phyloP scores from a whole-genome alignment of 1,140 invertebrate species.

The Philopotamus ludificatus region DNA sequence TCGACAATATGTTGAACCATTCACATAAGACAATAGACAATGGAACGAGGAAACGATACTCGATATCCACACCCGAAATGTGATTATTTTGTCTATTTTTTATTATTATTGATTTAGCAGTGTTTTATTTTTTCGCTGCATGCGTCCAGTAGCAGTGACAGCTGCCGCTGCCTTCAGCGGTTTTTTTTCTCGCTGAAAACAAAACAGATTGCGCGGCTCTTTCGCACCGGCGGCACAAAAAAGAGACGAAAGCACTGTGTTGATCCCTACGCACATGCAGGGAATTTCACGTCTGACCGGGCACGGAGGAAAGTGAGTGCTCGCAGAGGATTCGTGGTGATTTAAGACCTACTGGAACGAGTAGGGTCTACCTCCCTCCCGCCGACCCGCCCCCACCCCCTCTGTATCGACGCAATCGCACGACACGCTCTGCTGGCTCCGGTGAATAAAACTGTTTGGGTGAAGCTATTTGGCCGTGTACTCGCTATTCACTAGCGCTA shows the following conservation, averaged over 20 bases:
- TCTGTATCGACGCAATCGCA: conserved; percentile 39
- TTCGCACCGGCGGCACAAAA: too few species aligned
- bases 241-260: neutral
- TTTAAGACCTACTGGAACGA: neutral
- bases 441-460: conserved; percentile 39
- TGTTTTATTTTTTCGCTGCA: too few species aligned
- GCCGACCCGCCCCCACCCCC: conserved; percentile 1
- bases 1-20: neutral
- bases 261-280: conserved; percentile 21
- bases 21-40: neutral
- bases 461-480: conserved; percentile 13
- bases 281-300: conserved; percentile 35
- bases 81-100: too few species aligned
- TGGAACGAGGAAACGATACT: too few species aligned
- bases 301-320: neutral
- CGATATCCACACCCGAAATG: too few species aligned
- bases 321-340: neutral
- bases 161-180: neutral
- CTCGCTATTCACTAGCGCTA: too few species aligned
- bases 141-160: too few species aligned
- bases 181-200: too few species aligned
- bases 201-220: too few species aligned
- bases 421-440: conserved; percentile 34
- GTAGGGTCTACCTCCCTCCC: neutral
- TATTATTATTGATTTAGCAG: too few species aligned